Evolutionary conservation across 2,797 vertebrate species (phyloP).

Genomic region (Kryptolebias ocellatus): DNA sequence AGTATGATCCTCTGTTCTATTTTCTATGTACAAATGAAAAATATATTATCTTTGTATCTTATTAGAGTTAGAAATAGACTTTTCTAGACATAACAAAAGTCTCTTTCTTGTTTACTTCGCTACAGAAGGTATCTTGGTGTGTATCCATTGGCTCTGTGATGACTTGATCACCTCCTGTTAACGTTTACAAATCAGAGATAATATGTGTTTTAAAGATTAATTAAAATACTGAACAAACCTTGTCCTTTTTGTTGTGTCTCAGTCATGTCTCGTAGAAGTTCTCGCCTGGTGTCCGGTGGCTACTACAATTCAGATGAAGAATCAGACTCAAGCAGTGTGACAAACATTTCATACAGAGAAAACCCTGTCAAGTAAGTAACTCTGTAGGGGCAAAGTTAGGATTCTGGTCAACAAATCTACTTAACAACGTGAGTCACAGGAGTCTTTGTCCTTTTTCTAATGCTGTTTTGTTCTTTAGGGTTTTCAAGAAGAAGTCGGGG

Average conservation of each 20-base stretch:
- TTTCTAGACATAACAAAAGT: no score
- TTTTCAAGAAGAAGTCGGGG: slow-evolving; percentile 75
- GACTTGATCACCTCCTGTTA: no score
- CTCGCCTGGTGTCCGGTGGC: slow-evolving; percentile 70
- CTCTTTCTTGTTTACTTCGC: no score
- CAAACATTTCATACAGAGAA: slow-evolving; percentile 76
- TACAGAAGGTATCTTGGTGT: no score
- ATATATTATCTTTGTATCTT: no score
- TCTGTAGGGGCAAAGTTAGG: slow-evolving; percentile 10
- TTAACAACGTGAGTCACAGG: not conserved
- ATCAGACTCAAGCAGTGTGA: slow-evolving; percentile 72
- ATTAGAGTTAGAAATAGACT: no score
- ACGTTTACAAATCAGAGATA: not conserved
- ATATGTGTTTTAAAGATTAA: not conserved
- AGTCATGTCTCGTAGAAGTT: slow-evolving; percentile 79
- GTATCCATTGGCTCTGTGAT: no score
- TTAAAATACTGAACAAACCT: not conserved
- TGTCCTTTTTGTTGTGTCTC: slow-evolving; percentile 17
- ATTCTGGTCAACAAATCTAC: slow-evolving; percentile 3
- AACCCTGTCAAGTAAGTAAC: slow-evolving; percentile 69
- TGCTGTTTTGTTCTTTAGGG: slow-evolving; percentile 35
- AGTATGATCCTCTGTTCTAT: no score
- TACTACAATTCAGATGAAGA: slow-evolving; percentile 77
- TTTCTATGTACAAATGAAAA: no score
- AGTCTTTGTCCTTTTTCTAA: slow-evolving; percentile 2